phyloP scores from a whole-genome alignment of 2,113 vertebrate genomes.

The Rutilus rutilus region DNA sequence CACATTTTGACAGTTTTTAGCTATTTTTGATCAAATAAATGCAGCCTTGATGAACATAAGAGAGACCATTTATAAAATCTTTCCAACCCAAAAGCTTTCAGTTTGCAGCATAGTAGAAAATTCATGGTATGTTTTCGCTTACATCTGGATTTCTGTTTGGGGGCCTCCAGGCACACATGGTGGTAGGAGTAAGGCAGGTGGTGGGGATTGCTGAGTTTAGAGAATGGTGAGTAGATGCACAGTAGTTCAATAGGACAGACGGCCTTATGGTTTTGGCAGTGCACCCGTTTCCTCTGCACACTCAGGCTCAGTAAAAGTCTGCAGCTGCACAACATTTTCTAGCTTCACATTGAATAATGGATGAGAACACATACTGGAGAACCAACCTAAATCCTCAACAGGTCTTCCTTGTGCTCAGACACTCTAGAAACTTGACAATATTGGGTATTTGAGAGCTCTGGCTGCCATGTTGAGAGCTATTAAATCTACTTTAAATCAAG shows the following conservation, averaged over 20 bases:
- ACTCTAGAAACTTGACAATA: neutral
- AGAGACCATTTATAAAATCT: neutral
- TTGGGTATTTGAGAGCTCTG: neutral
- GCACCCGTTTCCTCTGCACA: constrained; percentile 64
- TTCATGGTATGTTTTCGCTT: neutral
- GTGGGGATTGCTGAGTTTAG: constrained; percentile 66
- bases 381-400: constrained; percentile 8
- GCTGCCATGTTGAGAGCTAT: neutral
- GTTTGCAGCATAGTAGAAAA: neutral
- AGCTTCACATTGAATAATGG: constrained; percentile 51
- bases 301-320: constrained; percentile 58
- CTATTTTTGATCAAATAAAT: neutral
- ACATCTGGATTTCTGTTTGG: neutral
- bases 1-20: neutral
- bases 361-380: constrained; percentile 34
- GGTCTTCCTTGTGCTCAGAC: neutral
- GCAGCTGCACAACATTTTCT: constrained; percentile 49
- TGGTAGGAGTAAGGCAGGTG: constrained; percentile 58
- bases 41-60: neutral
- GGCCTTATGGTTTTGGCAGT: constrained; percentile 66
- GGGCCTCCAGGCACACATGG: constrained; percentile 4
- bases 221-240: constrained; percentile 62
- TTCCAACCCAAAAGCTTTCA: too few relatives aligned
- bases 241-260: constrained; percentile 65
- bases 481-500: neutral